Evolutionary conservation across 2,888 invertebrate species (phyloP).

Genomic region (Dynastes maya): DNA sequence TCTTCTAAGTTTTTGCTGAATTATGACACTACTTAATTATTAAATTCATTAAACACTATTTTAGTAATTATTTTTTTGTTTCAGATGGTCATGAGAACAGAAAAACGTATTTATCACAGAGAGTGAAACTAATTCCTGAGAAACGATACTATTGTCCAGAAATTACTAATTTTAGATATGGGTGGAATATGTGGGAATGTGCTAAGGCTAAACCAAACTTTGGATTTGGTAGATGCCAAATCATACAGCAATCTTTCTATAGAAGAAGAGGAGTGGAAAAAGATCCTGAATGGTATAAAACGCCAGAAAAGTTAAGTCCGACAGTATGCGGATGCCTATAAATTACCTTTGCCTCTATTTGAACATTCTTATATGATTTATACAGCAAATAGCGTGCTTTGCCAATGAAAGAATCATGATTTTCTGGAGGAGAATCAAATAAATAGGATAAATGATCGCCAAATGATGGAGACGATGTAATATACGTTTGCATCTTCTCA

Average conservation of each 20-base stretch:
- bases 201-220: slow-evolving; percentile 62
- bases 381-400: slow-evolving; percentile 46
- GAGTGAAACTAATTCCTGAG: slow-evolving; percentile 73
- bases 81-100: slow-evolving; percentile 70
- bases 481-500: slow-evolving; percentile 5
- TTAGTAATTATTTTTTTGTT: neutral
- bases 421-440: slow-evolving; percentile 32
- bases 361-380: slow-evolving; percentile 41
- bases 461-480: neutral
- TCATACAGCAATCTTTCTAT: slow-evolving; percentile 75
- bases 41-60: neutral
- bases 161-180: slow-evolving; percentile 73
- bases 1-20: no score
- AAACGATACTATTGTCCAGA: slow-evolving; percentile 74
- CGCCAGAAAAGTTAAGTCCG: slow-evolving; percentile 69
- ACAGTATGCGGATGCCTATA: slow-evolving; percentile 63
- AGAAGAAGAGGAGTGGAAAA: slow-evolving; percentile 72
- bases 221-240: slow-evolving; percentile 72
- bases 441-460: slow-evolving; percentile 16
- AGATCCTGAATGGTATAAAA: slow-evolving; percentile 74
- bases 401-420: slow-evolving; percentile 38
- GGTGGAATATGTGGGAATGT: slow-evolving; percentile 74
- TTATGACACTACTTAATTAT: no score
- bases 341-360: slow-evolving; percentile 43
- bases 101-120: slow-evolving; percentile 70